A percentile compares a stretch with the other conserved stretches of the same genome.
phyloP scores from a whole-genome alignment of 2,797 vertebrate genomes.

The Botia kubotai region DNA sequence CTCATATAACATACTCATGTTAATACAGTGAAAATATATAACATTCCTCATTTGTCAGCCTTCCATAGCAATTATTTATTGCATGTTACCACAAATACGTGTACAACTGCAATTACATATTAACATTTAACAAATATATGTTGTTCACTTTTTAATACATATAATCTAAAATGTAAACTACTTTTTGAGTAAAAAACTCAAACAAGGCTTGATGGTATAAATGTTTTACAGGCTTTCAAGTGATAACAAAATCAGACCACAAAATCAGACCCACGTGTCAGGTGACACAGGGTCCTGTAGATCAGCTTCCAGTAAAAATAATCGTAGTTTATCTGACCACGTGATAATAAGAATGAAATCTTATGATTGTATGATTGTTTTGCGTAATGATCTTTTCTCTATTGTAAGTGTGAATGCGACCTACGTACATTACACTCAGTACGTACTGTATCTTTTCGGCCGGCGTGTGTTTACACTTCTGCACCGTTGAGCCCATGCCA shows the following conservation, averaged over 20 bases:
- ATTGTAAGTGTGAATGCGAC: background rate
- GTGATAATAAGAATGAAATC: slow-evolving; percentile 18
- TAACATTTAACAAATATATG: too few species aligned
- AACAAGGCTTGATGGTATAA: background rate
- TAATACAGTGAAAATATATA: too few species aligned
- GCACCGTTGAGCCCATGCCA: slow-evolving; percentile 22
- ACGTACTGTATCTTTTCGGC: background rate
- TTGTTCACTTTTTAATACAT: too few species aligned
- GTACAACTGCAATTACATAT: too few species aligned
- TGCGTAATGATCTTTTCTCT: slow-evolving; percentile 3
- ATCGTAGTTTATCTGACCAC: background rate
- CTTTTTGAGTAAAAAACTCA: background rate
- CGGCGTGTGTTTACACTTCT: slow-evolving; percentile 13
- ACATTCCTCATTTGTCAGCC: too few species aligned
- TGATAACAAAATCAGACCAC: background rate
- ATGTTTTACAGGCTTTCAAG: background rate
- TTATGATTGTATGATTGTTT: slow-evolving; percentile 33
- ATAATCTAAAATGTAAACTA: too few species aligned
- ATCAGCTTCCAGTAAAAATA: background rate
- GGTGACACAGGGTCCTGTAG: background rate
- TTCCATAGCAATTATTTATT: too few species aligned
- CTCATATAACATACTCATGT: too few species aligned
- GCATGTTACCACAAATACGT: too few species aligned
- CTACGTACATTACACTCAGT: background rate
- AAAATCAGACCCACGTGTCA: background rate